These are phyloP conservation scores for Fukomys damarensis DNA, from an alignment of 2,113 vertebrate genomes.

Conservation along the genomic window DNA sequence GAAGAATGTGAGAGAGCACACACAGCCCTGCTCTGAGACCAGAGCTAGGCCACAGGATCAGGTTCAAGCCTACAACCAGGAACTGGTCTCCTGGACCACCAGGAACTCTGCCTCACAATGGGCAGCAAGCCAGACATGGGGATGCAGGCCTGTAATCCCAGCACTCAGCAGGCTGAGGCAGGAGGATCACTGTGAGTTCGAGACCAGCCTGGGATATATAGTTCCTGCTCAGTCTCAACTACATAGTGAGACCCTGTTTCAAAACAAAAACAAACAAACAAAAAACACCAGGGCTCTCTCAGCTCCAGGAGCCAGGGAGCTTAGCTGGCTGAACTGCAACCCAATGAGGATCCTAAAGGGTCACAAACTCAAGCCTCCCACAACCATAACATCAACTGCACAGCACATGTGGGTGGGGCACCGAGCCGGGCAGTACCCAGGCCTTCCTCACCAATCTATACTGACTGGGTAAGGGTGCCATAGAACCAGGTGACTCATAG, in stretches of 20 bases:
- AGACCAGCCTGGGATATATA: too few relatives aligned
- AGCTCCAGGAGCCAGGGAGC: neutral
- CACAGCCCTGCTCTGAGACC: neutral
- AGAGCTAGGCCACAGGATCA: neutral
- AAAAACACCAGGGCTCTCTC: neutral
- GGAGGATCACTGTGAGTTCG: too few relatives aligned
- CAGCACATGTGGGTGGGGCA: neutral
- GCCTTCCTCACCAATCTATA: too few relatives aligned
- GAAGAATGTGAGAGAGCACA: neutral
- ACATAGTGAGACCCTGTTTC: neutral
- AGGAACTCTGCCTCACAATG: accelerated
- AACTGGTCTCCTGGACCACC: neutral
- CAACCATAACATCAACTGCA: neutral
- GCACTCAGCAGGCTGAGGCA: neutral
- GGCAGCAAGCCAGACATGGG: neutral
- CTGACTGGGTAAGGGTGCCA: neutral
- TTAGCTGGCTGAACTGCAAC: neutral
- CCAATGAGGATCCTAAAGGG: neutral
- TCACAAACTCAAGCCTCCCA: neutral
- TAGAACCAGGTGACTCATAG: neutral
- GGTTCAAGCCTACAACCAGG: neutral
- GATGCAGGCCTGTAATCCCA: neutral
- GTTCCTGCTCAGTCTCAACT: too few relatives aligned
- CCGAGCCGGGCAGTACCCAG: neutral
- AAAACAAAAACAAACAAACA: too few relatives aligned